A percentile compares a stretch with the other conserved stretches of the same genome.
Evolutionary conservation across 2,113 vertebrate genomes (phyloP).

Genomic region (Nycticorax nycticorax): DNA sequence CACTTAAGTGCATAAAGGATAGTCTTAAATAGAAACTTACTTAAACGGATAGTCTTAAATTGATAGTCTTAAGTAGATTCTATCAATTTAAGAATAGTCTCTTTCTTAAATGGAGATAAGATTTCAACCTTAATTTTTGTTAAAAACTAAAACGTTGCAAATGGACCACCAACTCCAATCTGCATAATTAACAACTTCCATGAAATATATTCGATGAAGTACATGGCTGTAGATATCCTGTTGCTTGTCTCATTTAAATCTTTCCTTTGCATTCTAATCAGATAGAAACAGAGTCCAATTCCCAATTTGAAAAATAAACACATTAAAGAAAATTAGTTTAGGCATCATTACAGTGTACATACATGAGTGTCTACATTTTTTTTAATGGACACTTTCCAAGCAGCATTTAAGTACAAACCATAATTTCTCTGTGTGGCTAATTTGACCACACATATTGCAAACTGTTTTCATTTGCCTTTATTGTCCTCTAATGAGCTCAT

Average conservation of each 20-base stretch:
- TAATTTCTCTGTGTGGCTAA: slow-evolving; percentile 55
- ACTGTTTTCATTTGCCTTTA: slow-evolving; percentile 68
- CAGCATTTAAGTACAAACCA: slow-evolving; percentile 29
- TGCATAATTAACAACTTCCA: background rate
- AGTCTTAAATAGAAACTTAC: background rate
- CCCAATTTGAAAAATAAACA: slow-evolving; percentile 56
- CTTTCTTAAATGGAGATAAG: background rate
- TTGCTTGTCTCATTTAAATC: background rate
- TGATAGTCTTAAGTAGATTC: background rate
- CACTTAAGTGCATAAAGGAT: background rate
- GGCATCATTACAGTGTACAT: slow-evolving; percentile 37
- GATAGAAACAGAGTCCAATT: slow-evolving; percentile 14
- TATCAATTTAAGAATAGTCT: background rate
- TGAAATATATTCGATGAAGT: background rate
- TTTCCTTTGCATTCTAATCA: slow-evolving; percentile 22
- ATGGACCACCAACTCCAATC: background rate
- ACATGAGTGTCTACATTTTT: slow-evolving; percentile 1
- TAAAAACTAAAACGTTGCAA: background rate
- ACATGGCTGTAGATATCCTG: background rate
- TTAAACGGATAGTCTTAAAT: background rate
- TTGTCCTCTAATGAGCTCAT: slow-evolving; percentile 65
- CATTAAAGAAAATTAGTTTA: slow-evolving; percentile 53
- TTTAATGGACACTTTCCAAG: slow-evolving; percentile 22
- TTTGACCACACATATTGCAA: slow-evolving; percentile 66
- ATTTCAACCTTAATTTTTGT: background rate